Evolutionary conservation across 2,888 invertebrate species (phyloP), one percentile per base, ranked within the genome.

Genomic region (Campopleginae sp.): DNA sequence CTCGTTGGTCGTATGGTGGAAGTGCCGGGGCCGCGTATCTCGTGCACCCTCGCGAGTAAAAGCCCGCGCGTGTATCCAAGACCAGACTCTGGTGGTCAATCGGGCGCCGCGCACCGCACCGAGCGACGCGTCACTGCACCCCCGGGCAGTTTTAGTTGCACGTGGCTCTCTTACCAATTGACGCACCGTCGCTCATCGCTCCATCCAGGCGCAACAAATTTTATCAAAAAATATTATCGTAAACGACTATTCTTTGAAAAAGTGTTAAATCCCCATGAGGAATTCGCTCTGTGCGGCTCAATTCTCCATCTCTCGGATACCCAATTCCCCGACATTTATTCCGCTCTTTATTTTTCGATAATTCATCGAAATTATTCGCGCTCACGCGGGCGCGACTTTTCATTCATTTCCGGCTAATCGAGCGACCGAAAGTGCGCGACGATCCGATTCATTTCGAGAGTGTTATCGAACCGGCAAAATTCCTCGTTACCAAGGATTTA

Each of bases 71-170:
- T 91, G 91, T 90, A 90, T 90, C 88, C 89, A 92, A 85, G 86
- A 91, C 90, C 93, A 94, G 94, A 93, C 92, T 92, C 92, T 90
- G 92, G 91, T 93, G 93, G 93, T 93, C 93, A 92, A 93, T 93
- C 93, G 93, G 92, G 92, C 91, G 91, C 90, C 93, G 93, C 92
- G 93, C 93, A 93, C 92, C 91, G 91, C 90, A 92, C 92, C 91
- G 91, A 88, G 92, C 90, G 91, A 92, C 92, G 93, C 93, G 91
- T 92, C 93, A 93, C 92, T 92, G 93, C 92, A 93, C 91, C 92
- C 90, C 91, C 91, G 91, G 86, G 76, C 82, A n/a, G n/a, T 31
- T 92, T 92, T 90, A 89, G 88, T 84, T 86, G 91, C 91, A 90
- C 93, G 93, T 94, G 94, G 65, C 72, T 54, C 92, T 94, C 92